A percentile compares a stretch with the other conserved stretches of the same genome.
phyloP scores from a whole-genome alignment of 2,888 invertebrate species.

The Philaethria dido region DNA sequence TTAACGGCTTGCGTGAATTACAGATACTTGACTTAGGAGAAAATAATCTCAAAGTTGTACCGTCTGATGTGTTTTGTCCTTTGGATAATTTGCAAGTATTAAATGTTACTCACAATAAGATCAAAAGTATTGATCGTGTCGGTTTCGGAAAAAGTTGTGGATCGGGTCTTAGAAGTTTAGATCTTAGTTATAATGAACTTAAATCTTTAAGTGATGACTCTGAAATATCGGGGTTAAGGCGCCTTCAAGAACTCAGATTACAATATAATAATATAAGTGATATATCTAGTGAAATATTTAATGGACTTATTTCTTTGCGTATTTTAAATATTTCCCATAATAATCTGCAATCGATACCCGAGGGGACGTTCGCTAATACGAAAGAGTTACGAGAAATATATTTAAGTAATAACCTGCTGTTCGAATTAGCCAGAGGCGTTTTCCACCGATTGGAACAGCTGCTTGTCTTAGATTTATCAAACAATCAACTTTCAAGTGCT shows the following conservation, averaged over 20 bases:
- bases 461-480: conserved; percentile 92
- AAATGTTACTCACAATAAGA: conserved; percentile 92
- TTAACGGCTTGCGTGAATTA: conserved; percentile 90
- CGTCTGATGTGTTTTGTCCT: conserved; percentile 91
- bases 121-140: conserved; percentile 89
- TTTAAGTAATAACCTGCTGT: conserved; percentile 93
- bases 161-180: conserved; percentile 89
- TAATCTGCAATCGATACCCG: conserved; percentile 90
- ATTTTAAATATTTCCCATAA: conserved; percentile 94
- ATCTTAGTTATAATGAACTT: conserved; percentile 92
- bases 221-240: conserved; percentile 88
- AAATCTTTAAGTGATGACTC: conserved; percentile 88
- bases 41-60: conserved; percentile 91
- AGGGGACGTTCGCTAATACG: conserved; percentile 91
- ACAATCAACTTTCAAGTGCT: conserved; percentile 93
- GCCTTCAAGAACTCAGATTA: conserved; percentile 90
- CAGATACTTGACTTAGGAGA: conserved; percentile 90
- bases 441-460: conserved; percentile 94
- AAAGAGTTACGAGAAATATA: conserved; percentile 93
- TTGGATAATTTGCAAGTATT: conserved; percentile 90
- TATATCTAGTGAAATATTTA: conserved; percentile 90
- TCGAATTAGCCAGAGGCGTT: conserved; percentile 91
- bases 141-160: conserved; percentile 87
- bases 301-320: conserved; percentile 90
- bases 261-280: conserved; percentile 93